These are phyloP conservation scores for Tholera decimalis DNA, from an alignment of 2,888 invertebrate genomes.

Conservation along the genomic window DNA sequence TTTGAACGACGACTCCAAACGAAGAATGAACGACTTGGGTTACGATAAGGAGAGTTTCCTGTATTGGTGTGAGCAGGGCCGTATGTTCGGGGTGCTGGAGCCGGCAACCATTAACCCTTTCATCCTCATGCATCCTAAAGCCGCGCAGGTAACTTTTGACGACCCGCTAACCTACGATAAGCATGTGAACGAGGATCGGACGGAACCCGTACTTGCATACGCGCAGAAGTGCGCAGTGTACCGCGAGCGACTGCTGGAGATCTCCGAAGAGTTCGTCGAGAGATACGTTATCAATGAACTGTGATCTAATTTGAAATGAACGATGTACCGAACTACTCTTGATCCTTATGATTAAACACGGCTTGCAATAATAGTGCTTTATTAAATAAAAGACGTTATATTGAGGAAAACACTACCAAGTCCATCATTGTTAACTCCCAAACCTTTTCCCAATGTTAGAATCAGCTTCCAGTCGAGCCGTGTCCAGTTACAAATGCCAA, in stretches of 20 bases:
- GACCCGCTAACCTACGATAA: slow-evolving; percentile 71
- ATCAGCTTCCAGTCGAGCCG: neutral
- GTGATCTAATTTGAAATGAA: slow-evolving; percentile 16
- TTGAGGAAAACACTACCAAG: neutral
- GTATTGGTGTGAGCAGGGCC: slow-evolving; percentile 69
- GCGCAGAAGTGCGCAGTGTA: slow-evolving; percentile 65
- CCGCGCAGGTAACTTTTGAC: slow-evolving; percentile 69
- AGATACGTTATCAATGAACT: slow-evolving; percentile 62
- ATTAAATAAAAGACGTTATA: neutral
- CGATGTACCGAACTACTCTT: neutral
- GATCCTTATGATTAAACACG: neutral
- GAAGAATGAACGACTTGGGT: slow-evolving; percentile 67
- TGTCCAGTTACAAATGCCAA: neutral
- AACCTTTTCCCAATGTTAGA: neutral
- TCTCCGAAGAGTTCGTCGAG: slow-evolving; percentile 79
- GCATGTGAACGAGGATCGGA: slow-evolving; percentile 65
- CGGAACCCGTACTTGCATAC: slow-evolving; percentile 69
- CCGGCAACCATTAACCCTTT: slow-evolving; percentile 68
- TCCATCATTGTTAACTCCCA: neutral
- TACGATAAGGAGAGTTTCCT: slow-evolving; percentile 69
- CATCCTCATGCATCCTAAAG: slow-evolving; percentile 70
- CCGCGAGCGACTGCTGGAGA: slow-evolving; percentile 71
- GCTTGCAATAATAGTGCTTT: neutral
- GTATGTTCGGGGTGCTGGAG: slow-evolving; percentile 70
- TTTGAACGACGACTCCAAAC: slow-evolving; percentile 69